These are phyloP conservation scores for Dinothrombium tinctorium DNA, from an alignment of 1,140 invertebrate genomes.

Conservation along the genomic window DNA sequence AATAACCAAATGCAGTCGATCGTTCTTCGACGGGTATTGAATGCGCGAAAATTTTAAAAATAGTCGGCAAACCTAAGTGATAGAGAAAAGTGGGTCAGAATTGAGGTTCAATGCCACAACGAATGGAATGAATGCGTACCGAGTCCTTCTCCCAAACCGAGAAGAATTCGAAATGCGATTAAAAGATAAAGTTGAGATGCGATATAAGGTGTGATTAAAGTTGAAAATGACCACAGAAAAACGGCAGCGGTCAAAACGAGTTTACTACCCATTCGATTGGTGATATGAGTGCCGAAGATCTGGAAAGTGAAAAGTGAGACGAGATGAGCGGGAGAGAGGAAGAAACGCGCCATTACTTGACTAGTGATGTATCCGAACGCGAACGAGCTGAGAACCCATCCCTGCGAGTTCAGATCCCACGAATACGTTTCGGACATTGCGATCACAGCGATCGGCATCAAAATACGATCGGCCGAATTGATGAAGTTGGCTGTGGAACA, in stretches of 20 bases:
- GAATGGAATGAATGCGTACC: conserved; percentile 25
- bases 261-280: conserved; percentile 43
- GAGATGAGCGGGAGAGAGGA: neutral
- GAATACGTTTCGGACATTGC: conserved; percentile 46
- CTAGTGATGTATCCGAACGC: conserved; percentile 53
- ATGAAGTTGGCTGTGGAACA: conserved; percentile 53
- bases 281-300: conserved; percentile 43
- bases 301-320: conserved; percentile 19
- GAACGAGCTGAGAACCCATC: conserved; percentile 53
- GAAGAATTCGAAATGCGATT: conserved; percentile 35
- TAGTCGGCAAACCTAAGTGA: conserved; percentile 40
- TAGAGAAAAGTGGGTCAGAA: conserved; percentile 6
- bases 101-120: conserved; percentile 2
- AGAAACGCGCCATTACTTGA: conserved; percentile 28
- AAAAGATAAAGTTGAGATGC: conserved; percentile 36
- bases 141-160: conserved; percentile 49
- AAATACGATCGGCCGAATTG: conserved; percentile 49
- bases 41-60: conserved; percentile 53
- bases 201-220: conserved; percentile 41
- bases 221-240: conserved; percentile 47
- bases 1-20: conserved; percentile 47
- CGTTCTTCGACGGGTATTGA: conserved; percentile 44
- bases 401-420: conserved; percentile 45
- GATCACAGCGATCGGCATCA: conserved; percentile 55
- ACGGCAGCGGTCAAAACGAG: conserved; percentile 41